Base-by-base conservation (phyloP, 2,888 invertebrate genomes). In the Liopterus haemorrhoidalis region DNA sequence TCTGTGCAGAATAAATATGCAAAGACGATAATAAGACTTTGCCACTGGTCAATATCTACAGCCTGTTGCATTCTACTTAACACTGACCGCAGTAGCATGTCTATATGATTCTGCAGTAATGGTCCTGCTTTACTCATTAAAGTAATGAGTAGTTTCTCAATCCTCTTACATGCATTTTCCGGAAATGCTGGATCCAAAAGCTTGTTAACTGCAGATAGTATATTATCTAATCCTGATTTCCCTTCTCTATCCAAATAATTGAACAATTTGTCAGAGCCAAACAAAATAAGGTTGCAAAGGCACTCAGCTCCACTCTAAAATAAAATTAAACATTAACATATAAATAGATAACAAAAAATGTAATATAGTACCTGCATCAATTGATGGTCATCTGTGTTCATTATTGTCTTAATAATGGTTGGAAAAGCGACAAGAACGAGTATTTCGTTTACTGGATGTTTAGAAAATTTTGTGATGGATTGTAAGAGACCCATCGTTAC, bases 21-120 rank as follows among this genome's bases (percentile, higher is more conserved):
- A 62, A 83, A 84, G 42, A 83, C 79, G 68, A 84, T 73, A 30
- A 83, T 70, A 43, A 84, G 66, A 60, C 79, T 81, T 73, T 82
- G 76, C 49, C 79, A 75, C 1, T 82, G 82, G 49, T 71, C 75
- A 1, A 81, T 65, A 3, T 78, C 75, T 56, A 81, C 78, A 2
- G 79, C 78, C 47, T 80, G 71, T 57, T 79, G 78, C 70, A 79
- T 73, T 65, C 82, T 82, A 58, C 80, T 80, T 8, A 82, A 70
- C 8, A 81, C 81, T 4, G 80, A 81, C 59, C 81, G 73, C 1
- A 85, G 64, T 30, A 85, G 66, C n/a, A 81, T 66, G 59, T 83
- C 82, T 20, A 83, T 69, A 62, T 81, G 77, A 46, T 81, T 81
- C 0, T 83, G 82, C 3, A 83, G 65, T 51, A 72, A 69, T 48